These are phyloP conservation scores for Sphenodon punctatus DNA, from an alignment of 2,797 vertebrate species.

Conservation along the genomic window DNA sequence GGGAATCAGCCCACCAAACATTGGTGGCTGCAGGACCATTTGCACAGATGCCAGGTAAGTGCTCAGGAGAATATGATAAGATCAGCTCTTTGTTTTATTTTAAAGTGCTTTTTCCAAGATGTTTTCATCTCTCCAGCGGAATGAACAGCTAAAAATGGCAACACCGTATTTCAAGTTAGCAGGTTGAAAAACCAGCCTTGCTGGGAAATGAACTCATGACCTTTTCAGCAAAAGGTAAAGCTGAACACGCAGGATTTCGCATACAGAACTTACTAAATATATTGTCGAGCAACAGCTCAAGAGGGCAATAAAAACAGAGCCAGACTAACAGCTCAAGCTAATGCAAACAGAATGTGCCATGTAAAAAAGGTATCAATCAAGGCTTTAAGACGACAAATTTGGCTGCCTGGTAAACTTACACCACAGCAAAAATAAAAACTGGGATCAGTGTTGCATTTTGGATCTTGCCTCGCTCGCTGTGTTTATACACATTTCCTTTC, in stretches of 20 bases:
- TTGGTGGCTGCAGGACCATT: slow-evolving; percentile 46
- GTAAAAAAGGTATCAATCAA: slow-evolving; percentile 55
- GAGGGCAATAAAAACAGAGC: slow-evolving; percentile 54
- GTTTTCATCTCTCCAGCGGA: slow-evolving; percentile 38
- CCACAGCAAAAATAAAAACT: slow-evolving; percentile 13
- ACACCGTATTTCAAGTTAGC: slow-evolving; percentile 58
- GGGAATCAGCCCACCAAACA: slow-evolving; percentile 32
- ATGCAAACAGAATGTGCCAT: slow-evolving; percentile 52
- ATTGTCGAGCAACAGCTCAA: slow-evolving; percentile 33
- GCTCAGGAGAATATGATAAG: slow-evolving; percentile 61
- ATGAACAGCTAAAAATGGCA: slow-evolving; percentile 53
- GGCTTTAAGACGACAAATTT: slow-evolving; percentile 38
- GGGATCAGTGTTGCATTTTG: slow-evolving; percentile 21
- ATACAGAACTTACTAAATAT: slow-evolving; percentile 42
- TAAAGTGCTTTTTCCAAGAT: slow-evolving; percentile 59
- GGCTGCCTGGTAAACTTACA: slow-evolving; percentile 6
- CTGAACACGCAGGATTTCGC: slow-evolving; percentile 38
- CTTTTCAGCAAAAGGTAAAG: slow-evolving; percentile 54
- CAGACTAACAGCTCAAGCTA: slow-evolving; percentile 42
- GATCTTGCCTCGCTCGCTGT: background rate
- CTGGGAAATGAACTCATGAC: slow-evolving; percentile 66
- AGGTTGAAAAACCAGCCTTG: slow-evolving; percentile 52
- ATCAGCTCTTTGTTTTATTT: slow-evolving; percentile 64
- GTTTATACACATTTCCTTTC: slow-evolving; percentile 2
- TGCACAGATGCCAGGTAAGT: slow-evolving; percentile 64